Percentiles rank a stretch among this genome's conserved stretches.
These are phyloP conservation scores for Zaprionus africanus DNA, from an alignment of 1,140 invertebrate species.

Conservation along the genomic window DNA sequence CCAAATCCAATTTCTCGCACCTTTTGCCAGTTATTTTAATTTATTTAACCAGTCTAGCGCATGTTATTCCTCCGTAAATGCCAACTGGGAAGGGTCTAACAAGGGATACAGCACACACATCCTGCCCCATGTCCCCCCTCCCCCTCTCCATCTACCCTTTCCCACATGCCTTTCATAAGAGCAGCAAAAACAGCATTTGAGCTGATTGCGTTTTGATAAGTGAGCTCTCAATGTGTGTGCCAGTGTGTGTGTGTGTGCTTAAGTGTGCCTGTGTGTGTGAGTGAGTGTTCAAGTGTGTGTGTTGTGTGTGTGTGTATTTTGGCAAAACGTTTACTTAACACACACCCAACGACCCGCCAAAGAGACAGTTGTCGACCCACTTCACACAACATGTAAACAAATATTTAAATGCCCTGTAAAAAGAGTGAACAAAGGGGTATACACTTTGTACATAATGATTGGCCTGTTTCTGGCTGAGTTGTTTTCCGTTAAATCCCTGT, in stretches of 20 bases:
- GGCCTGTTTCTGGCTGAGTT: not conserved
- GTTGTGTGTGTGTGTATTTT: slow-evolving; percentile 23
- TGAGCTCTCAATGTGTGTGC: slow-evolving; percentile 30
- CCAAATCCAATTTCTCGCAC: slow-evolving; percentile 37
- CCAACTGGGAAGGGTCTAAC: not conserved
- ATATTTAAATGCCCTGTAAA: slow-evolving; percentile 35
- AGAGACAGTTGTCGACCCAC: slow-evolving; percentile 40
- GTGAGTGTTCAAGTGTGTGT: not conserved
- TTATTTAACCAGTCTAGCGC: slow-evolving; percentile 28
- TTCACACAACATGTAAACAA: slow-evolving; percentile 47
- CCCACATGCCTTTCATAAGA: not conserved
- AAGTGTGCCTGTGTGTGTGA: slow-evolving; percentile 3
- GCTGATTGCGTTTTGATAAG: slow-evolving; percentile 59
- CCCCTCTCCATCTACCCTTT: not conserved
- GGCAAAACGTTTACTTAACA: slow-evolving; percentile 24
- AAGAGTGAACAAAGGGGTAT: not conserved
- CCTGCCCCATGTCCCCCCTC: not conserved
- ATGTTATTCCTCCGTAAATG: slow-evolving; percentile 9
- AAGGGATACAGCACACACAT: slow-evolving; percentile 24
- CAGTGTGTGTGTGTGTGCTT: slow-evolving; percentile 8
- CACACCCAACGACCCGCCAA: slow-evolving; percentile 17
- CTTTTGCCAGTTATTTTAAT: slow-evolving; percentile 65
- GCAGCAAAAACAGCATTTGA: slow-evolving; percentile 46
- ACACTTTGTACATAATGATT: not conserved
- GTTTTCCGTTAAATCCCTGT: not conserved